Conservation (phyloP, 2,888 invertebrate genomes). For the Eupithecia pulchellata region DNA sequence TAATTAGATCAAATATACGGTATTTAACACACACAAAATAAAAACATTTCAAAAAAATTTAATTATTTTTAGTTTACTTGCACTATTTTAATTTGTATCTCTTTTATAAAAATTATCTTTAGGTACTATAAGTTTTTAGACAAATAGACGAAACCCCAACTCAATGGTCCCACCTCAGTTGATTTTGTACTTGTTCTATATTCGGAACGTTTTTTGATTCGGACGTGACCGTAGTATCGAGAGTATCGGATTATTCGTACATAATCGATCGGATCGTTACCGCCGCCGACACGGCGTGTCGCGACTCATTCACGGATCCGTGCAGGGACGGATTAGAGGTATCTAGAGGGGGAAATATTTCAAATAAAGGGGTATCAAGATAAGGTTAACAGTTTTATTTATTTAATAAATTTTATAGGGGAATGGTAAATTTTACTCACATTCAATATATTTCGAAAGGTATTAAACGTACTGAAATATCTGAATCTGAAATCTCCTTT, state of each 20-base stretch:
- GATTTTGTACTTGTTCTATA: slow-evolving; percentile 10
- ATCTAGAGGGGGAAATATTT: not conserved
- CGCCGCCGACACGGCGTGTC: slow-evolving; percentile 58
- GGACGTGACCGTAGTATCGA: slow-evolving; percentile 70
- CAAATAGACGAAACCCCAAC: slow-evolving; percentile 1
- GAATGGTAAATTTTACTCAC: too few species aligned
- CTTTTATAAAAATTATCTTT: too few species aligned
- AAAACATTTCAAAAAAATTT: too few species aligned
- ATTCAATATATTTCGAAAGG: too few species aligned
- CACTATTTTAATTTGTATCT: too few species aligned
- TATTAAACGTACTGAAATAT: too few species aligned
- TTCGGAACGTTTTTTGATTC: slow-evolving; percentile 59
- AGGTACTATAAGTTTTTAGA: too few species aligned
- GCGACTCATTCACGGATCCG: slow-evolving; percentile 30
- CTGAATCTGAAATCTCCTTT: too few species aligned
- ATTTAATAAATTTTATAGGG: too few species aligned
- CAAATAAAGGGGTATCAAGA: too few species aligned
- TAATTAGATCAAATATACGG: not conserved
- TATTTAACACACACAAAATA: not conserved
- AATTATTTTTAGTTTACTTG: too few species aligned
- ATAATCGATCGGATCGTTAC: slow-evolving; percentile 73
- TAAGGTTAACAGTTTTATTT: too few species aligned
- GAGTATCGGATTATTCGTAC: slow-evolving; percentile 71
- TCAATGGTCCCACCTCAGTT: not conserved
- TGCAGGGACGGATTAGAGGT: slow-evolving; percentile 15